Base-by-base conservation (phyloP, 2,888 invertebrate genomes). In the Ditylenchus weischeri region DNA sequence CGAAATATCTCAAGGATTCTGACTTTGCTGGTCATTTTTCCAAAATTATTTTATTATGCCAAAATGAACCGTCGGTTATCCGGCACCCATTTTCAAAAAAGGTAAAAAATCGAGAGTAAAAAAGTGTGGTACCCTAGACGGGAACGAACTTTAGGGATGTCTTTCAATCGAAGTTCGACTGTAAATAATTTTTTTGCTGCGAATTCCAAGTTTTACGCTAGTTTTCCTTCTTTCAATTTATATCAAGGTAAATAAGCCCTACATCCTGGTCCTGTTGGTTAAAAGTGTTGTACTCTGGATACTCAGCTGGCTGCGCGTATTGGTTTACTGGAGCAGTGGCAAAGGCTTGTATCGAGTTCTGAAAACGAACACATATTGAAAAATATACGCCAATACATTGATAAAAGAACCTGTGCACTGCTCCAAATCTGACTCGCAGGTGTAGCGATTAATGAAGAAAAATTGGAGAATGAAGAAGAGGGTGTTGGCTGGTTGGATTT, bases 341-440 rank as follows among this genome's bases (percentile, higher is more conserved):
- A 62, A 71, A 64, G 18, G 65, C 61, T 57, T 71, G 68, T 36
- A 71, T 38, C 8, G 68, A 68, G 23, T 48, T 68, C 68, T 68
- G 5, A 21, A 69, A 48, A 23, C 11, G 11, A 23, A 18, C 13
- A 54, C n/a, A 15, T 38, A 5, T n/a, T 57, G n/a, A 36, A 63
- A 6, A 18, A 8, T 59, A 18, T 63, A 10, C n/a, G 2, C 5
- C 3, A 61, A 23, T 21, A 19, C 23, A 29, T 29, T 51, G 64
- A 4, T 4, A 65, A 43, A 35, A 15, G 21, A 29, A 79, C 80
- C 74, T 80, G 80, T 57, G 80, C 80, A 43, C 78, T 74, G 72
- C 75, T 79, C 80, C 80, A 80, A 67, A 80, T 69, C 65, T 78
- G 75, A n/a, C 78, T 69, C 18, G 79, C 75, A 47, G 78, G 74